Evolutionary conservation across 2,797 vertebrate genomes (phyloP).

Genomic region (Catharus ustulatus): DNA sequence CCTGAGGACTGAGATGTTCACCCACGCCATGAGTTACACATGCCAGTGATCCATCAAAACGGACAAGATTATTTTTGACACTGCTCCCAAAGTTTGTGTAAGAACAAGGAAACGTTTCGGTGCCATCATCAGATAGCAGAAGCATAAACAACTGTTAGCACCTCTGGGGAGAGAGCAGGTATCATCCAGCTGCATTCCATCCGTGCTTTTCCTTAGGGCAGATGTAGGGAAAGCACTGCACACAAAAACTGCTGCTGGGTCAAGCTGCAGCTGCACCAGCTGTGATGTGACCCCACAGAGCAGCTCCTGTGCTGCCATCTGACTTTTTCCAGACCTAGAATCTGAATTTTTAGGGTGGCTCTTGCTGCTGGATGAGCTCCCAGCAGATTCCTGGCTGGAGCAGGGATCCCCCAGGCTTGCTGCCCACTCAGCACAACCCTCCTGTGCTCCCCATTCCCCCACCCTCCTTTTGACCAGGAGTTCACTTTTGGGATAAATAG

Average conservation of each 20-base stretch:
- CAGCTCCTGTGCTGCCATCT: background rate
- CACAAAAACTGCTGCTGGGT: background rate
- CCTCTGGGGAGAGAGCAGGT: background rate
- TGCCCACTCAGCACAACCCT: background rate
- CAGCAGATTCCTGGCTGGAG: background rate
- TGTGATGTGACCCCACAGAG: accelerated
- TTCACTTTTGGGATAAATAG: background rate
- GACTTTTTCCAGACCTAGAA: background rate
- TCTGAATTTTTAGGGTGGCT: background rate
- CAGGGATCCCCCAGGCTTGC: background rate
- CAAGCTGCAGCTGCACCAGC: background rate
- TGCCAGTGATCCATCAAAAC: background rate
- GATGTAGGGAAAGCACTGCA: background rate
- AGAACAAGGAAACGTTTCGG: background rate
- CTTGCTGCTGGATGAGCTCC: background rate
- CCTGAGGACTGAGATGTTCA: background rate
- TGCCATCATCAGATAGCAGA: background rate
- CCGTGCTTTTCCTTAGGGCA: background rate
- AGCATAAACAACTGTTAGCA: background rate
- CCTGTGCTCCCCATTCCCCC: background rate
- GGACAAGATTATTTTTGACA: background rate
- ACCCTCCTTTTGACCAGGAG: background rate
- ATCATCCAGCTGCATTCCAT: background rate
- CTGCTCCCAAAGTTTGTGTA: background rate
- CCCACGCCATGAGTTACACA: background rate